These are phyloP conservation scores for Podotricha telesiphe DNA, from an alignment of 2,888 invertebrate genomes.

Conservation along the genomic window DNA sequence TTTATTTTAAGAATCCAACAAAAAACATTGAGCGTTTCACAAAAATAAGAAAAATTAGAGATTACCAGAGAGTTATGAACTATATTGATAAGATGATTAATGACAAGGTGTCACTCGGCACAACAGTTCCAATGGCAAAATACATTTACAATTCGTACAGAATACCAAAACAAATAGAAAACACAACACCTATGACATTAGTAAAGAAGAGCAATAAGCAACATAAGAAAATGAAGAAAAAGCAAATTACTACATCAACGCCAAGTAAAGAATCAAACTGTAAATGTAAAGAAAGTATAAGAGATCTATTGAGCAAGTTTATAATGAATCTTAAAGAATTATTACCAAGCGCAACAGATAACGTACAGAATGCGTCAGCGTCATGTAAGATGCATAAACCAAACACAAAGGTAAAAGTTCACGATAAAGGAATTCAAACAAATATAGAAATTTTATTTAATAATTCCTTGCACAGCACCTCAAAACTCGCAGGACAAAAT, in stretches of 20 bases:
- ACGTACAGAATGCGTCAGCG: background rate
- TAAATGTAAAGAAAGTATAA: conserved; percentile 57
- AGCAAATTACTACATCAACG: conserved; percentile 15
- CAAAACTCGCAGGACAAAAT: background rate
- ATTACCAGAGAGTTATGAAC: conserved; percentile 66
- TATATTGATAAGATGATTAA: conserved; percentile 70
- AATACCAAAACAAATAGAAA: conserved; percentile 27
- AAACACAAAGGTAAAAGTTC: background rate
- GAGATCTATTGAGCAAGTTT: conserved; percentile 53
- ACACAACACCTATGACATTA: conserved; percentile 39
- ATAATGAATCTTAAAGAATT: conserved; percentile 54
- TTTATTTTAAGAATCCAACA: conserved; percentile 57
- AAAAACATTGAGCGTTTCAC: conserved; percentile 68
- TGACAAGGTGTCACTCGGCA: conserved; percentile 54
- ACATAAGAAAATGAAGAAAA: conserved; percentile 7
- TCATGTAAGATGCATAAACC: conserved; percentile 15
- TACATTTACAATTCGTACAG: conserved; percentile 44
- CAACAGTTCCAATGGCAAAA: conserved; percentile 49
- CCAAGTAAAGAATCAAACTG: conserved; percentile 48
- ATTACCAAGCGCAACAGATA: conserved; percentile 47
- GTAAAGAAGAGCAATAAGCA: conserved; percentile 12
- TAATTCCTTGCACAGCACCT: background rate
- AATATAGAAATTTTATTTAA: background rate
- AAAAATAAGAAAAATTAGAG: conserved; percentile 66
- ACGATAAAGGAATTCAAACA: background rate